Base-by-base conservation (phyloP, 2,888 invertebrate genomes). In the Clanis bilineata region DNA sequence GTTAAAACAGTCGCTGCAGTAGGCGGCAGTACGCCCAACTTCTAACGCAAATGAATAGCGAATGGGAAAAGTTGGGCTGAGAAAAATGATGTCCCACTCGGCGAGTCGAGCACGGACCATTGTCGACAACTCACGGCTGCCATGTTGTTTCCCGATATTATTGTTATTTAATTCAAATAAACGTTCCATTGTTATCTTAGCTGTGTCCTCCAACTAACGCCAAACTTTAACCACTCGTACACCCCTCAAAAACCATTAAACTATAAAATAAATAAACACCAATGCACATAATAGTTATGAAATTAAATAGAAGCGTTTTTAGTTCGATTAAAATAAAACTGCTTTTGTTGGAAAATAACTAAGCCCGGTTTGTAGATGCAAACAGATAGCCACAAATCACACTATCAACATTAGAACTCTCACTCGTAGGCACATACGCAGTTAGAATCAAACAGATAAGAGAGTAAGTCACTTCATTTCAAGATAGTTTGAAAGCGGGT, bases 31-130 rank as follows among this genome's bases (percentile, higher is more conserved):
- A 88, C 86, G 90, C 69, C 81, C 82, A 92, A 91, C 91, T 92
- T 91, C 90, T 90, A 91, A 92, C 91, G 88, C 90, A 90, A 91
- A 92, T 92, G 92, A 92, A 92, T 91, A 92, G 89, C 86, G 90
- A 92, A 91, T 91, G 90, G 88, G 90, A 83, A 91, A 92, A 92
- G 92, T 92, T 92, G 83, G 77, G 80, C 76, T 76, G 88, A 88
- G 90, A 91, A 92, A 92, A 92, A 91, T 90, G 88, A 89, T 90
- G 91, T 88, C 87, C 86, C 86, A 85, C 80, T 84, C 84, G 83
- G 70, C 74, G 77, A 79, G 78, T 72, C 72, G 75, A 72, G 77
- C 71, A 70, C 73, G 72, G 77, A 70, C 80, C 76, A 84, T 86
- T 86, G 86, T 87, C 80, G 77, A 70, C 72, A 75, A 70, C 77